Conservation (phyloP, 2,888 invertebrate species). For the Leptopilina drosophilae region DNA sequence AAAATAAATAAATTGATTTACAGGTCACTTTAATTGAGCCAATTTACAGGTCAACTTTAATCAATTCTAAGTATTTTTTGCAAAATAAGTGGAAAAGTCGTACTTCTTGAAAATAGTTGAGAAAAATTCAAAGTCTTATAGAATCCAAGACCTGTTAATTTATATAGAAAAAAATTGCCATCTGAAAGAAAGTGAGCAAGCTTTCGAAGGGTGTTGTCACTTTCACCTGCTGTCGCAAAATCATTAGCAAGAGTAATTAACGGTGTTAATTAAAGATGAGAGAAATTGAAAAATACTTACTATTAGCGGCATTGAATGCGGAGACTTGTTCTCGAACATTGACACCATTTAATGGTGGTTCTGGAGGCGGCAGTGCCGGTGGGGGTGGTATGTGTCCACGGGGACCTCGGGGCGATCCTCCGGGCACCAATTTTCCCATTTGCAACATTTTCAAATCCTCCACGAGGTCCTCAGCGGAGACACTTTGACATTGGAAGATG, state of each 20-base stretch:
- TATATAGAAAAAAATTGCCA: not conserved
- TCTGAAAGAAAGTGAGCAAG: conserved; percentile 15
- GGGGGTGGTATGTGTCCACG: conserved; percentile 80
- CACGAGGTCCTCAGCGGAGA: conserved; percentile 89
- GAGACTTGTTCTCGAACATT: conserved; percentile 79
- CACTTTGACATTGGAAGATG: conserved; percentile 93
- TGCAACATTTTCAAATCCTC: conserved; percentile 87
- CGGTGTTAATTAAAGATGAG: not conserved
- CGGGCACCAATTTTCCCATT: conserved; percentile 78
- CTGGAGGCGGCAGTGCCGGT: conserved; percentile 81
- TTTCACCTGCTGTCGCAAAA: conserved; percentile 1
- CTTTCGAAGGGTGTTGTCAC: not conserved
- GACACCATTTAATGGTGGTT: conserved; percentile 79
- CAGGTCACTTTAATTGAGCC: too few relatives aligned
- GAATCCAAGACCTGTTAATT: too few relatives aligned
- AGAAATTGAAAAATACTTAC: conserved; percentile 57
- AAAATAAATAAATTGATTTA: too few relatives aligned
- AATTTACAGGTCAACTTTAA: too few relatives aligned
- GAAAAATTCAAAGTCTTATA: too few relatives aligned
- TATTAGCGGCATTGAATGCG: conserved; percentile 77
- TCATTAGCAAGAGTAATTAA: not conserved
- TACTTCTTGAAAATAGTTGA: too few relatives aligned
- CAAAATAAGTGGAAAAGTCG: not conserved
- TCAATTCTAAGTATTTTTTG: too few relatives aligned
- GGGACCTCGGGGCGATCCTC: conserved; percentile 70